A percentile compares a stretch with the other conserved stretches of the same genome.
Evolutionary conservation across 2,113 vertebrate genomes (phyloP).

Genomic region (Odocoileus virginianus): DNA sequence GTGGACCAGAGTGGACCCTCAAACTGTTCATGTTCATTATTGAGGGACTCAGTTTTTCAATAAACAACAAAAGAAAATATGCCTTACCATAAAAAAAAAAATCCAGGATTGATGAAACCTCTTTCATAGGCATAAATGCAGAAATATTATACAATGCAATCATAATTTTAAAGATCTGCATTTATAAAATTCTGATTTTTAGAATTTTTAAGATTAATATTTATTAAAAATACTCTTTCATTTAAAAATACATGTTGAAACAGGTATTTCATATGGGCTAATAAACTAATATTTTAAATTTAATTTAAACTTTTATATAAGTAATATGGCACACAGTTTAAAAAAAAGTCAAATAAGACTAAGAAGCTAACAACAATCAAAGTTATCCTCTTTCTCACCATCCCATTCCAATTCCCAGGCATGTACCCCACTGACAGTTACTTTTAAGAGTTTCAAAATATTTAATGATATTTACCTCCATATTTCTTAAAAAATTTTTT

Average conservation of each 20-base stretch:
- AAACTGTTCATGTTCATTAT: not conserved
- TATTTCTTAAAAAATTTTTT: not conserved
- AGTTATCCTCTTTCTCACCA: not conserved
- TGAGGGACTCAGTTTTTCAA: slow-evolving; percentile 2
- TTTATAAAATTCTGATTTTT: slow-evolving; percentile 23
- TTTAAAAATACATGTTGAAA: slow-evolving; percentile 9
- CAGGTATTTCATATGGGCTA: not conserved
- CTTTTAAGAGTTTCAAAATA: not conserved
- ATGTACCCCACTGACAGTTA: not conserved
- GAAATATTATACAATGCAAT: not conserved
- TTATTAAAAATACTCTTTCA: not conserved
- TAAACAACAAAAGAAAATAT: slow-evolving; percentile 2
- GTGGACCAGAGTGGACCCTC: not conserved
- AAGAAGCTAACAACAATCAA: not conserved
- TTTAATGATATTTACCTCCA: not conserved
- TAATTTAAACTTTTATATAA: slow-evolving; percentile 15
- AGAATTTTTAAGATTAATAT: not conserved
- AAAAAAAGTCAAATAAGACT: not conserved
- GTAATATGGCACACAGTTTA: not conserved
- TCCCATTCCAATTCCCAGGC: not conserved
- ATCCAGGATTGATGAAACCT: not conserved
- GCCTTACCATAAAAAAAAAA: not conserved
- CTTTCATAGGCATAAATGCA: not conserved
- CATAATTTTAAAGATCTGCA: not conserved
- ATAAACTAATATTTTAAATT: not conserved